A percentile compares a stretch with the other conserved stretches of the same genome.
Conservation (phyloP, 2,797 vertebrate species). For the Platyrinchus mystaceus region DNA sequence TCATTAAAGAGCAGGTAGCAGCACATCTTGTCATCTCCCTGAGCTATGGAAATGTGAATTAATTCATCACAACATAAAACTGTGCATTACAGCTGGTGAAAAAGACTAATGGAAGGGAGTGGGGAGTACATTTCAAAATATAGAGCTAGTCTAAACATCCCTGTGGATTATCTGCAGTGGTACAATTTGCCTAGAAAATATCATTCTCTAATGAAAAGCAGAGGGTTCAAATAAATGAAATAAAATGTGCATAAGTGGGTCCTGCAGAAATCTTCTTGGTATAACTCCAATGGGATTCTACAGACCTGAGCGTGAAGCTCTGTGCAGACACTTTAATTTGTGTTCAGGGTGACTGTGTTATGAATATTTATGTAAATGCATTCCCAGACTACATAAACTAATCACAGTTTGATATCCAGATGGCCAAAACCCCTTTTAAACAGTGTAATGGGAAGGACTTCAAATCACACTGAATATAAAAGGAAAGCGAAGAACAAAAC, state of each 20-base stretch:
- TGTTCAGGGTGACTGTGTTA: background rate
- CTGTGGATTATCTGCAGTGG: background rate
- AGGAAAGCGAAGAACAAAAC: background rate
- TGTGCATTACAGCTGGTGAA: background rate
- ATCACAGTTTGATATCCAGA: background rate
- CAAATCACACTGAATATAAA: background rate
- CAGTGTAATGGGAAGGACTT: background rate
- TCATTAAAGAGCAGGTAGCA: background rate
- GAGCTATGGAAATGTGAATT: background rate
- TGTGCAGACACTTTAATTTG: background rate
- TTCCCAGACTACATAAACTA: background rate
- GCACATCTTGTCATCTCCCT: background rate
- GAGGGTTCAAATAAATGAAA: background rate
- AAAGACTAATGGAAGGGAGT: background rate
- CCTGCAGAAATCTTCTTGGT: background rate
- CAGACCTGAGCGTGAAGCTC: background rate
- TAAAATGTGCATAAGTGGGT: background rate
- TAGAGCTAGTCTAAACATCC: background rate
- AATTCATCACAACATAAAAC: background rate
- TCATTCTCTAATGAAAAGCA: background rate
- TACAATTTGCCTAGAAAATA: background rate
- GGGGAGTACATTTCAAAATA: background rate
- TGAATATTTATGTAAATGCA: background rate
- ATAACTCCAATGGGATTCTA: background rate
- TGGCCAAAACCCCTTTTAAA: background rate